A percentile compares a stretch with the other conserved stretches of the same genome.
Conservation (phyloP, 2,797 vertebrate species). For the Gymnopithys bicolor region DNA sequence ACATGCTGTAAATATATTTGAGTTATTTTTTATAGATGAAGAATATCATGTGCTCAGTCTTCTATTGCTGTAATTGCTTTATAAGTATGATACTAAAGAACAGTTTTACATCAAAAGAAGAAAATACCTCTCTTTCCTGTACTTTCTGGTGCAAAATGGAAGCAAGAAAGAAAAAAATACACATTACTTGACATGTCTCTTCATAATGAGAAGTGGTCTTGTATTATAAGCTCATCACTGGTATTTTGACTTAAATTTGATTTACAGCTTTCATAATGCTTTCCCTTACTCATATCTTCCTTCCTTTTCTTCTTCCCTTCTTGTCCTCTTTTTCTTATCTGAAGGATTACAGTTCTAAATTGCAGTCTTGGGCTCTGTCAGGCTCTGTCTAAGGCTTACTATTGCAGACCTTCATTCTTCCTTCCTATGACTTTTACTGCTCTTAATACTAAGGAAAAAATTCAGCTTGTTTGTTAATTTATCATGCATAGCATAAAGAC, state of each 20-base stretch:
- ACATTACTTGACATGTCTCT: neutral
- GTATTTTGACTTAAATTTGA: constrained; percentile 4
- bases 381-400: neutral
- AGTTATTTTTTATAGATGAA: neutral
- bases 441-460: neutral
- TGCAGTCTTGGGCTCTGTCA: neutral
- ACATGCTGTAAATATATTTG: neutral
- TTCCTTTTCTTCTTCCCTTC: neutral
- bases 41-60: neutral
- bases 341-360: neutral
- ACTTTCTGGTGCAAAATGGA: neutral
- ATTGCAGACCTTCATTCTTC: neutral
- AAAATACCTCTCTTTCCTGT: neutral
- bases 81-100: neutral
- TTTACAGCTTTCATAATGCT: neutral
- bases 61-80: neutral
- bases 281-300: neutral
- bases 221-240: neutral
- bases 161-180: neutral
- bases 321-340: neutral
- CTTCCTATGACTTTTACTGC: neutral
- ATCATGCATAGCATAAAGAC: neutral
- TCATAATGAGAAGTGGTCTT: neutral
- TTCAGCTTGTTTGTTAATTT: neutral
- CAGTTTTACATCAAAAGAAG: neutral